These are phyloP conservation scores for Lepidostoma basale DNA, from an alignment of 1,140 invertebrate genomes.

Conservation along the genomic window DNA sequence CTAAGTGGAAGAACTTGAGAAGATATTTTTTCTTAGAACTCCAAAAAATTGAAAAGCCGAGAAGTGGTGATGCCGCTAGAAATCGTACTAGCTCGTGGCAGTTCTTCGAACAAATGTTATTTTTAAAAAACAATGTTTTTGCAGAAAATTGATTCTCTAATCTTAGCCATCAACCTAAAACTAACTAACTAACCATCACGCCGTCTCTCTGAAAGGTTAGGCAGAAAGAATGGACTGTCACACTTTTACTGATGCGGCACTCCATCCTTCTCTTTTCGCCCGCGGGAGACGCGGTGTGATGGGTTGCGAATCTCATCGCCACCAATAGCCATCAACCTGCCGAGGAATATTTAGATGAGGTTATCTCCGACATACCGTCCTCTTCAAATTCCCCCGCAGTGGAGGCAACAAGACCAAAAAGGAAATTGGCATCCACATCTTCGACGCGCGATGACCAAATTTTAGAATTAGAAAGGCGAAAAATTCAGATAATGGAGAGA, in stretches of 20 bases:
- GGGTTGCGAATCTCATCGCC: too few relatives aligned
- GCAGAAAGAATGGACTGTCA: too few relatives aligned
- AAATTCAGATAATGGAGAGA: background rate
- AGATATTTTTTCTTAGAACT: too few relatives aligned
- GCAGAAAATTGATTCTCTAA: background rate
- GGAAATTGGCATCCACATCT: background rate
- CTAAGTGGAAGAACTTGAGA: conserved; percentile 8
- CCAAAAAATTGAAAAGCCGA: conserved; percentile 4
- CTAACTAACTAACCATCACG: too few relatives aligned
- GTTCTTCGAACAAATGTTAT: too few relatives aligned
- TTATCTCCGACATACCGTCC: background rate
- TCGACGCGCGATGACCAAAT: background rate
- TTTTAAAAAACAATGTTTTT: background rate
- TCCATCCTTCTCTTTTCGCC: too few relatives aligned
- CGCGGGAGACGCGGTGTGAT: too few relatives aligned
- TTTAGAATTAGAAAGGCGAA: background rate
- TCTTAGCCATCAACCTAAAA: background rate
- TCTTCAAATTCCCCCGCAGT: background rate
- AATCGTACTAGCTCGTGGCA: too few relatives aligned
- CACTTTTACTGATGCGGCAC: too few relatives aligned
- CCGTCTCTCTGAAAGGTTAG: too few relatives aligned
- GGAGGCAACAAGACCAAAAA: background rate
- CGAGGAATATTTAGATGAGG: background rate
- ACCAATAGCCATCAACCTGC: too few relatives aligned
- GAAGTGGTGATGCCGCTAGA: too few relatives aligned